Evolutionary conservation across 37 sponge, comb jelly and placozoan species (phyloP).

Genomic region (Hormiphora californensis): DNA sequence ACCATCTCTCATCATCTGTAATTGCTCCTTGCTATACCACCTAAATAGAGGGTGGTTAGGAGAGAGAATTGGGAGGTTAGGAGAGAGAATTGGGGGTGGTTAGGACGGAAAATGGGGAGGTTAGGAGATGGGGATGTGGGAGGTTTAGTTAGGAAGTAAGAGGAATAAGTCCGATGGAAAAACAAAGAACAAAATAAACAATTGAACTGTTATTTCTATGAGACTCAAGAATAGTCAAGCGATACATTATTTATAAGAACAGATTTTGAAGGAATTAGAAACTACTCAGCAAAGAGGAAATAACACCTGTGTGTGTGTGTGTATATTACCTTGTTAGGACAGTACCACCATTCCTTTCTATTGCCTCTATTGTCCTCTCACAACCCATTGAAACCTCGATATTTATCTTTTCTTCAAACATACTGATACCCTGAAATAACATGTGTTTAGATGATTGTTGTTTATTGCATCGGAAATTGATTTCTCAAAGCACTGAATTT

Average conservation of each 20-base stretch:
- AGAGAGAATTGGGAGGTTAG: too few species aligned
- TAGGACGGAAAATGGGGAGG: too few species aligned
- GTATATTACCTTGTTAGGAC: slow-evolving; percentile 49
- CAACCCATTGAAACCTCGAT: slow-evolving; percentile 43
- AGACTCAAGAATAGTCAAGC: neutral
- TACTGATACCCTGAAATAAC: slow-evolving; percentile 28
- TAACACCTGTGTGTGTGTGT: neutral
- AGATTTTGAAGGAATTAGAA: neutral
- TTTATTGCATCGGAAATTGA: too few species aligned
- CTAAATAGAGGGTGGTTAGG: too few species aligned
- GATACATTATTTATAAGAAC: neutral
- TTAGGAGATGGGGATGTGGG: too few species aligned
- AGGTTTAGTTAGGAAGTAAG: too few species aligned
- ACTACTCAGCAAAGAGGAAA: neutral
- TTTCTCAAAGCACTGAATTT: too few species aligned
- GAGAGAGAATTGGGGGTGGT: too few species aligned
- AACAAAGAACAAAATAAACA: neutral
- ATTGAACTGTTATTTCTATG: neutral
- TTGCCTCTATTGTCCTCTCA: slow-evolving; percentile 46
- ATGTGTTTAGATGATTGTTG: too few species aligned
- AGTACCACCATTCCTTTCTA: slow-evolving; percentile 39
- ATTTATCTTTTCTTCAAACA: slow-evolving; percentile 34
- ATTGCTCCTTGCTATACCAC: slow-evolving; percentile 29
- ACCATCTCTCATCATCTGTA: neutral
- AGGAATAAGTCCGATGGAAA: too few species aligned